These are phyloP conservation scores for Anguilla pacifica DNA, from an alignment of 2,797 vertebrate species.

Conservation along the genomic window DNA sequence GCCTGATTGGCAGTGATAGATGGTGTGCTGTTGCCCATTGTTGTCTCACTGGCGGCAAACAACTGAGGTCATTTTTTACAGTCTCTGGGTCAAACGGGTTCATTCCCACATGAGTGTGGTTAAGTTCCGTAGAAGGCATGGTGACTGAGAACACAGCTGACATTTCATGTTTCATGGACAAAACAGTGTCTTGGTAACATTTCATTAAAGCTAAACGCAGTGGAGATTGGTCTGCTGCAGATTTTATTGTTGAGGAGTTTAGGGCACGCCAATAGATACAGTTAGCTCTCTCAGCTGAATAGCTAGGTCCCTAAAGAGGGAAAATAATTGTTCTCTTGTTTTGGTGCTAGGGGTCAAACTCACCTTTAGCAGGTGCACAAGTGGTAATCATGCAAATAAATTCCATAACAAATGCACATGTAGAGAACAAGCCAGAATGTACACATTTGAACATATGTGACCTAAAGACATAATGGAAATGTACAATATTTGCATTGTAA, in stretches of 20 bases:
- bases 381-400: background rate
- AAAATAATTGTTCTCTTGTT: background rate
- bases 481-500: background rate
- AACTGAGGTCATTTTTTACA: background rate
- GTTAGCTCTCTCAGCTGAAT: background rate
- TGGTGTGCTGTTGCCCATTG: background rate
- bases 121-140: background rate
- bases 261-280: background rate
- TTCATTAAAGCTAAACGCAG: background rate
- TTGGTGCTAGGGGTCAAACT: background rate
- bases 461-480: background rate
- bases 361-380: too few relatives aligned
- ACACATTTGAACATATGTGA: background rate
- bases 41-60: background rate
- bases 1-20: background rate
- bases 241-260: background rate
- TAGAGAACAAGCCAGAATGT: background rate
- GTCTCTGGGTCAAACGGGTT: background rate
- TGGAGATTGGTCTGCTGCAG: background rate
- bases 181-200: background rate
- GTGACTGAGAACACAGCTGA: background rate
- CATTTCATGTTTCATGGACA: background rate
- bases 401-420: background rate
- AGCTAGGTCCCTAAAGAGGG: background rate
- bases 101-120: background rate